phyloP scores from a whole-genome alignment of 1,140 invertebrate genomes.

The Ctenoplectra terminalis region DNA sequence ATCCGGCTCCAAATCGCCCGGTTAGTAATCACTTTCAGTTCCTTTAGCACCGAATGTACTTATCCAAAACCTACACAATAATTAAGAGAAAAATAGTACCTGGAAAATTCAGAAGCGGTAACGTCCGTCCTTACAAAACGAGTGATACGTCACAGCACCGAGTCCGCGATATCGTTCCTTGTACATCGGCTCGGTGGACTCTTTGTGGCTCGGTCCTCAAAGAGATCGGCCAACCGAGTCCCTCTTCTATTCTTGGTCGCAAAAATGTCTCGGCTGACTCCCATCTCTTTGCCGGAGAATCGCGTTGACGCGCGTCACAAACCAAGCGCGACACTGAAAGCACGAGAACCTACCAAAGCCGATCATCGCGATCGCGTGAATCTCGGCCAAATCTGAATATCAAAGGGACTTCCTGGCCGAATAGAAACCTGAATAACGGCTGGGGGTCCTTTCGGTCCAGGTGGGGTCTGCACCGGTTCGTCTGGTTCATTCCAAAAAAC shows the following conservation, averaged over 20 bases:
- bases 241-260: constrained; percentile 44
- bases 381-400: constrained; percentile 74
- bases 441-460: constrained; percentile 81
- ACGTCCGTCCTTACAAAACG: not conserved
- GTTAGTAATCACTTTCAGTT: too few species aligned
- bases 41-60: too few species aligned
- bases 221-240: constrained; percentile 20
- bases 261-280: constrained; percentile 43
- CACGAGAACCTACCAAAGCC: constrained; percentile 47
- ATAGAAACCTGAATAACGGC: constrained; percentile 78
- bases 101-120: not conserved
- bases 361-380: constrained; percentile 61
- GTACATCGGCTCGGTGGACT: not conserved
- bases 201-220: constrained; percentile 15
- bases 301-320: constrained; percentile 37
- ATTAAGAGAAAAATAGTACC: not conserved
- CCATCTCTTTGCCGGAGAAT: constrained; percentile 51
- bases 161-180: constrained; percentile 1
- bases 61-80: not conserved
- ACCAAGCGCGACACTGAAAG: constrained; percentile 56
- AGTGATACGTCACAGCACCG: not conserved
- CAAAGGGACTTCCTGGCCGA: constrained; percentile 66
- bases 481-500: constrained; percentile 72
- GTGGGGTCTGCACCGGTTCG: constrained; percentile 82
- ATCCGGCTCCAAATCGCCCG: too few species aligned